Conservation (phyloP, 2,888 invertebrate genomes). For the Agapostemon virescens region DNA sequence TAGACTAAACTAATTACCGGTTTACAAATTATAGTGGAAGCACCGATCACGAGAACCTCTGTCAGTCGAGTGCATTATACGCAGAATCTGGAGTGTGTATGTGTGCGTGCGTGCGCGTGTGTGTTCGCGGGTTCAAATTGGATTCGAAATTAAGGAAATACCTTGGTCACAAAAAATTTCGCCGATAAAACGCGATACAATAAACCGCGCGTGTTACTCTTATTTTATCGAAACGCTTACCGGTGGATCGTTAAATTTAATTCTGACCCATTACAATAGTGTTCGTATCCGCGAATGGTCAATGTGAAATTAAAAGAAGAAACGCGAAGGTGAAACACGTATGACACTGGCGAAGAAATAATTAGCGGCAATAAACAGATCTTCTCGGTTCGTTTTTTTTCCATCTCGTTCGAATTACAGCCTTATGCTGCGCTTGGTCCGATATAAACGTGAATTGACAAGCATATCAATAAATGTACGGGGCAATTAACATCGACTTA, state of each 20-base stretch:
- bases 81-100: neutral
- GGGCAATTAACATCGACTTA: too few relatives aligned
- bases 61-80: neutral
- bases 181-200: neutral
- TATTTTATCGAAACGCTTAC: neutral
- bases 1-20: constrained; percentile 2
- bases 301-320: neutral
- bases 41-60: neutral
- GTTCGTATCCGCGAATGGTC: neutral
- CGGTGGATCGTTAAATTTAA: neutral
- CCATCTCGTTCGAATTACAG: neutral
- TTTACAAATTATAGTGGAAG: constrained; percentile 4
- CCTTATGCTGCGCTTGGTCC: neutral
- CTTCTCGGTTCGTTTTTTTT: neutral
- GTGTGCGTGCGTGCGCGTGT: too few relatives aligned
- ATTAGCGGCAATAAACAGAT: neutral
- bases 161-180: neutral
- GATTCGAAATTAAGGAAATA: neutral
- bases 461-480: neutral
- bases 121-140: neutral
- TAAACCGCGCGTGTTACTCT: neutral
- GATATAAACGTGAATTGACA: neutral
- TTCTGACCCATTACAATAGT: neutral
- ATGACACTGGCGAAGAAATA: neutral
- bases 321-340: neutral